Base-by-base conservation (phyloP, 2,113 vertebrate species). In the Bubo scandiacus region DNA sequence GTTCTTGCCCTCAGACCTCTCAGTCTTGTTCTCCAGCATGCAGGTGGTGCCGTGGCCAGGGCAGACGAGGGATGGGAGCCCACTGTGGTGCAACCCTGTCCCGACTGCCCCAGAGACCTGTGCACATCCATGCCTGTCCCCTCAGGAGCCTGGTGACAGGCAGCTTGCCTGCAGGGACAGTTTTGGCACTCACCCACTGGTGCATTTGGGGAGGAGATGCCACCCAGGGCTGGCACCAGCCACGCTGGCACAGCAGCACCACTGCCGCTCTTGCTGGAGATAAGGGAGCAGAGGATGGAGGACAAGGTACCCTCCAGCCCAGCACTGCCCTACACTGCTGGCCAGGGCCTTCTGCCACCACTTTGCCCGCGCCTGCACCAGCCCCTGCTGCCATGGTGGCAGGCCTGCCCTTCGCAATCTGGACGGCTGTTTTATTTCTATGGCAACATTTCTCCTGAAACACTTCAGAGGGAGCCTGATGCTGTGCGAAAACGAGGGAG, bases 381-480 rank as follows among this genome's bases (percentile, higher is more conserved):
- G 62, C 73, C 65, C 22, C 61, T 82, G 57, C 66, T 83, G 47
- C 83, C 59, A 5, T 12, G 66, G 72, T 2, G 22, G 62, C 27
- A 16, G 86, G 92, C 79, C 83, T 97, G 92, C 67, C 83, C 92
- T 86, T 95, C 22, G 11, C 82, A 81, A 67, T 90, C 90, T 93
- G 77, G 68, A 32, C 2, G 27, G 70, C 66, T 86, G n/a, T 13
- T 81, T 84, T 74, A 95, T 95, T 97, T 96, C 96, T 97, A 86
- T 96, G 94, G 96, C 96, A 96, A 96, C 96, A 92, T 96, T 89
- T 81, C 89, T 90, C 71, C 81, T 4, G 42, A 92, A 92, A 82
- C 25, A 20, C 66, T 85, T 95, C 58, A 88, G 52, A 95, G 55
- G 85, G 63, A 97, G 86, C 26, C 78, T 75, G 51, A 62, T 62